Conservation (phyloP, 2,113 vertebrate genomes). For the Erpornis zantholeuca region DNA sequence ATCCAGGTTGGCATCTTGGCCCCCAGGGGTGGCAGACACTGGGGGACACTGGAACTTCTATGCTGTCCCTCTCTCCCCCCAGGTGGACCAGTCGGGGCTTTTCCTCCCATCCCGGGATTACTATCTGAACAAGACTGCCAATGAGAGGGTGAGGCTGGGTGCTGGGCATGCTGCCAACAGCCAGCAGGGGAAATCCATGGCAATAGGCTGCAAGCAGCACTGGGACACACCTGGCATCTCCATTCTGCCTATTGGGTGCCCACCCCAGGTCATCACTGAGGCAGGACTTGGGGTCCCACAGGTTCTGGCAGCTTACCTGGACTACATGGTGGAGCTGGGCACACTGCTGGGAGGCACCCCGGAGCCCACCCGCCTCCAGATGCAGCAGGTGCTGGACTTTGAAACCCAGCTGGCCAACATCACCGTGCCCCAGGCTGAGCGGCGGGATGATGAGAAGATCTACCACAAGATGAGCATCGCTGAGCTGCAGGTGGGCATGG, state of each 20-base stretch:
- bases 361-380: constrained; percentile 78
- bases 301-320: constrained; percentile 90
- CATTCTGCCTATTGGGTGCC: background rate
- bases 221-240: background rate
- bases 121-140: constrained; percentile 95
- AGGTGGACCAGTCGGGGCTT: constrained; percentile 96
- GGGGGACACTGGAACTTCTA: background rate
- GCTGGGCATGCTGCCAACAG: background rate
- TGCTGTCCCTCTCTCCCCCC: background rate
- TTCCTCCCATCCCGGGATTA: constrained; percentile 96
- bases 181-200: fast-evolving
- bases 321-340: constrained; percentile 97
- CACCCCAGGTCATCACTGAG: fast-evolving
- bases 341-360: constrained; percentile 82
- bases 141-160: constrained; percentile 84
- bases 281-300: background rate
- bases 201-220: fast-evolving
- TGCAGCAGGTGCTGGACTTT: constrained; percentile 91
- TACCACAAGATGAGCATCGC: constrained; percentile 92
- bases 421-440: constrained; percentile 93
- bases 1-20: constrained; percentile 83
- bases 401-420: constrained; percentile 90
- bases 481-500: constrained; percentile 84
- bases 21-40: fast-evolving
- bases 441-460: constrained; percentile 94